Base-by-base conservation (phyloP, 2,888 invertebrate genomes). In the Thymelicus sylvestris region DNA sequence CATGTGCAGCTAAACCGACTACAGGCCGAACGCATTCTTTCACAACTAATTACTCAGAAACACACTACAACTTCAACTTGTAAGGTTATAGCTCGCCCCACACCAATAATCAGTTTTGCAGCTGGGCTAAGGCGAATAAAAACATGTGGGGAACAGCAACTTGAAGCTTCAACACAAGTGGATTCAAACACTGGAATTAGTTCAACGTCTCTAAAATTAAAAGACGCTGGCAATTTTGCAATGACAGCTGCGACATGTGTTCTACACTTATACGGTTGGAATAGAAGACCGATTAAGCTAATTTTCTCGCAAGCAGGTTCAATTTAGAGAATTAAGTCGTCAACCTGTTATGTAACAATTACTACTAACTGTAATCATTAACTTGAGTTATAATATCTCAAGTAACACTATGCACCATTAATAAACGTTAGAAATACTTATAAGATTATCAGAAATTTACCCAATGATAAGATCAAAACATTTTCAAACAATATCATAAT, bases 101-200 rank as follows among this genome's bases (percentile, higher is more conserved):
- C 79, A 84, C 82, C 80, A 80, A 82, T 84, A 81, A 84, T 80
- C 82, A 83, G 80, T 79, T 81, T 77, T 79, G 86, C 90, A 87
- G 87, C 84, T 86, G 88, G 81, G 77, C 77, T 78, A 74, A 76
- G 76, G 73, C 77, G 76, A 86, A 78, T 77, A 78, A 86, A 85
- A 86, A 84, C 83, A 80, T 80, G 76, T 75, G 78, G 79, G 74
- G 75, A 80, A 83, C 81, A 76, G 73, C 73, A 10, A 66, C 31
- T 67, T 38, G 38, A 50, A 10, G 59, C 31, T 67, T 38, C 15
- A 50, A 57, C 15, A 61, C 67, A 80, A 74, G 68, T 73, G 66
- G 62, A 50, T 41, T 59, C 48, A 19, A 61, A 50, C 52, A 66
- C 66, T 68, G 78, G 74, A 75, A 76, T 76, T 75, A 72, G 57